Percentiles rank a stretch among this genome's conserved stretches.
phyloP scores from a whole-genome alignment of 2,888 invertebrate genomes.

The Smittia sp. region DNA sequence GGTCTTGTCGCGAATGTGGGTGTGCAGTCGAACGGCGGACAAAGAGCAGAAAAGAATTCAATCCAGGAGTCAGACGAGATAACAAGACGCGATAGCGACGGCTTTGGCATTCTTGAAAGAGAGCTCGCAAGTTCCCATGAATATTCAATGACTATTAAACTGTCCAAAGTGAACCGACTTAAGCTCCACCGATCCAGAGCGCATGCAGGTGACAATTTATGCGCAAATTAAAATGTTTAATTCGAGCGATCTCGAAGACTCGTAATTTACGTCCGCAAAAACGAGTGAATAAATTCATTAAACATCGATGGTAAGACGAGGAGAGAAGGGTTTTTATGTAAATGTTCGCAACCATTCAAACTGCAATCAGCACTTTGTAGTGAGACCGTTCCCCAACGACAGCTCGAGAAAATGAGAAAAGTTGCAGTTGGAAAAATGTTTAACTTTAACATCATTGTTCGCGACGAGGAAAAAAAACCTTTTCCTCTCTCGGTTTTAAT shows the following conservation, averaged over 20 bases:
- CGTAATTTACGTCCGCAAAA: conserved; percentile 14
- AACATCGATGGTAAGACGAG: not conserved
- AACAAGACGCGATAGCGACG: not conserved
- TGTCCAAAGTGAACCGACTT: not conserved
- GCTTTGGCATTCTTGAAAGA: not conserved
- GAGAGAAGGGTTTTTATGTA: conserved; percentile 11
- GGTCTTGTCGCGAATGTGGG: not conserved
- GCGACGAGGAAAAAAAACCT: not conserved
- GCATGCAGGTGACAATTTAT: conserved; percentile 39
- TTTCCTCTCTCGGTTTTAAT: conserved; percentile 21
- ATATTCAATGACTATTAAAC: conserved; percentile 24
- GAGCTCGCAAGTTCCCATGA: conserved; percentile 22
- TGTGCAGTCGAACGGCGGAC: not conserved
- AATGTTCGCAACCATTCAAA: conserved; percentile 14
- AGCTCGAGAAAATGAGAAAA: not conserved
- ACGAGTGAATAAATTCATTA: conserved; percentile 32
- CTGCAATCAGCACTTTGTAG: conserved; percentile 14
- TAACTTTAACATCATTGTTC: conserved; percentile 22
- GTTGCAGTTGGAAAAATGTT: conserved; percentile 11
- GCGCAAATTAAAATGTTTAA: conserved; percentile 37
- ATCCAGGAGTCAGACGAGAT: conserved; percentile 16
- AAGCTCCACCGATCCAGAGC: not conserved
- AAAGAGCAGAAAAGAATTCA: conserved; percentile 7
- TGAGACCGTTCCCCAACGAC: not conserved
- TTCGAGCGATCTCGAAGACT: not conserved